Conservation (phyloP, 2,113 vertebrate genomes). For the Platysternon megacephalum region DNA sequence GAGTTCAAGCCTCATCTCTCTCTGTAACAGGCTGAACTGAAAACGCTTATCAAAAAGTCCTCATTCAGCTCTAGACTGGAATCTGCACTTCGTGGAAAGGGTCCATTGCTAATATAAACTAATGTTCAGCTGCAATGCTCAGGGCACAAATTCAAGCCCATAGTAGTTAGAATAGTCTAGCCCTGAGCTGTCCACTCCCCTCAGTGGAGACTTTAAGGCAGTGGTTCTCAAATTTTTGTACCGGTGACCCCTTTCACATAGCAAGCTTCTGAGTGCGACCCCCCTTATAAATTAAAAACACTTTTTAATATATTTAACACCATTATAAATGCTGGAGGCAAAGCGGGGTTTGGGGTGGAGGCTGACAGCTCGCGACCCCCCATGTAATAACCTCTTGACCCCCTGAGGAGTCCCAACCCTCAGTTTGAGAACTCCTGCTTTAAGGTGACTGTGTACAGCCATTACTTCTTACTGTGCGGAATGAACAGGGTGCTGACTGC, state of each 20-base stretch:
- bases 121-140: background rate
- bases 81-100: background rate
- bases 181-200: background rate
- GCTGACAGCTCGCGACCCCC: too few relatives aligned
- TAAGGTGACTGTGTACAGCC: background rate
- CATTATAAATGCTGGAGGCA: too few relatives aligned
- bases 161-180: background rate
- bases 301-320: too few relatives aligned
- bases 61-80: background rate
- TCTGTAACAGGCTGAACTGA: fast-evolving
- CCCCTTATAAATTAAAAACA: too few relatives aligned
- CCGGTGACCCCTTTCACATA: too few relatives aligned
- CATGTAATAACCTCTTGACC: too few relatives aligned
- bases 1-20: background rate
- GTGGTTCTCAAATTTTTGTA: too few relatives aligned
- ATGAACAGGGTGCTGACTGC: background rate
- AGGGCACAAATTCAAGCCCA: background rate
- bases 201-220: background rate
- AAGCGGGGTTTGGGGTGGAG: too few relatives aligned
- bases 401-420: too few relatives aligned
- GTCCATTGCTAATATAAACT: background rate
- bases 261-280: too few relatives aligned
- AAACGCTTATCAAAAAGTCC: background rate
- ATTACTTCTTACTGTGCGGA: background rate
- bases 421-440: too few relatives aligned